Evolutionary conservation across 2,888 invertebrate species (phyloP).

Genomic region (Parochlus steinenii): DNA sequence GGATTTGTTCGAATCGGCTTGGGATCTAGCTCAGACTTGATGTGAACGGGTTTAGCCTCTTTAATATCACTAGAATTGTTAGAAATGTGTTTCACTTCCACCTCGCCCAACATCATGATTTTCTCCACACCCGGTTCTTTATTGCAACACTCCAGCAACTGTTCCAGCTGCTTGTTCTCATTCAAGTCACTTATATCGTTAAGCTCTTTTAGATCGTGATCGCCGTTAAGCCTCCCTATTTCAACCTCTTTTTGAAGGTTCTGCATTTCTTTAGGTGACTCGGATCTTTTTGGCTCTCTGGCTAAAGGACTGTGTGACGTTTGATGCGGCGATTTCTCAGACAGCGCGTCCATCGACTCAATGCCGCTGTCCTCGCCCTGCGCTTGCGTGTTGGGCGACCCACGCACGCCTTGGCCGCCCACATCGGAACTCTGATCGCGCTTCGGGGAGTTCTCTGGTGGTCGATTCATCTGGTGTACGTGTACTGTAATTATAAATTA

Average conservation of each 20-base stretch:
- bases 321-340: constrained; percentile 81
- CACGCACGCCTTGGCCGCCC: constrained; percentile 19
- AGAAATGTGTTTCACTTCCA: neutral
- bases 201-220: constrained; percentile 22
- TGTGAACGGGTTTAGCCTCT: constrained; percentile 16
- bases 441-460: constrained; percentile 10
- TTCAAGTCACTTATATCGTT: constrained; percentile 16
- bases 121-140: no score
- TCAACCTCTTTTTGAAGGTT: constrained; percentile 16
- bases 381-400: constrained; percentile 35
- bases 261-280: constrained; percentile 22
- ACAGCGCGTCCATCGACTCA: constrained; percentile 85
- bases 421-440: constrained; percentile 9
- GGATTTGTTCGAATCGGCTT: constrained; percentile 54
- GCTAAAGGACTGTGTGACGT: constrained; percentile 55
- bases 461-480: constrained; percentile 7
- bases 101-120: neutral
- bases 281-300: constrained; percentile 15
- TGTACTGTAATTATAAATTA: constrained; percentile 4
- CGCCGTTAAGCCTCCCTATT: constrained; percentile 23
- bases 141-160: neutral
- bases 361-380: constrained; percentile 83
- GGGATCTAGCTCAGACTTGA: constrained; percentile 23
- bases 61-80: neutral
- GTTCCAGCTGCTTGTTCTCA: constrained; percentile 15